Conservation (phyloP, 2,888 invertebrate species). For the Theodoxus fluviatilis region DNA sequence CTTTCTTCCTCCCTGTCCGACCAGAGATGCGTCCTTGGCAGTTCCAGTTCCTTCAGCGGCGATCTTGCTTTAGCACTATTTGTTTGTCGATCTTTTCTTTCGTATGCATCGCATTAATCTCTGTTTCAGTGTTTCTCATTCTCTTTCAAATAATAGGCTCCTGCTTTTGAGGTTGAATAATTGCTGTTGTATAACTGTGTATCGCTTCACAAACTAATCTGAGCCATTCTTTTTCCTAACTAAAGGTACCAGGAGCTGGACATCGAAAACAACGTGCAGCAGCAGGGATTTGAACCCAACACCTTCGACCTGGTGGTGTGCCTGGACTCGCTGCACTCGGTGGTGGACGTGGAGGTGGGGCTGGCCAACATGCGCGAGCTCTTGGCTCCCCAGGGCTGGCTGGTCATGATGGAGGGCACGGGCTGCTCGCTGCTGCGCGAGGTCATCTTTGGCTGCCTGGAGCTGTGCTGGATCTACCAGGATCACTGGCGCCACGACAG, state of each 20-base stretch:
- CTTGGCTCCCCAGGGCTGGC: constrained; percentile 25
- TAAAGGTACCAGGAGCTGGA: constrained; percentile 25
- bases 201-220: no score
- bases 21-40: no score
- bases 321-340: constrained; percentile 25
- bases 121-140: no score
- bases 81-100: no score
- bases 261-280: constrained; percentile 15
- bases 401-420: constrained; percentile 24
- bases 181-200: no score
- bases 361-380: constrained; percentile 21
- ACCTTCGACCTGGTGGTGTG: constrained; percentile 26
- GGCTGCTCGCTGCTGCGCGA: constrained; percentile 16
- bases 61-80: no score
- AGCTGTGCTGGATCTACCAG: constrained; percentile 26
- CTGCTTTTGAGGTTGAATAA: no score
- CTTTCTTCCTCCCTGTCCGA: no score
- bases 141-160: no score
- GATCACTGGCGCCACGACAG: constrained; percentile 21
- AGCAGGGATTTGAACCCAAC: constrained; percentile 16
- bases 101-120: no score
- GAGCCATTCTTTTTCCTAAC: no score
- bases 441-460: constrained; percentile 27
- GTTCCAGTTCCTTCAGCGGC: no score
- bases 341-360: constrained; percentile 1